Conservation (phyloP, 2,797 vertebrate genomes). For the Anas capensis region DNA sequence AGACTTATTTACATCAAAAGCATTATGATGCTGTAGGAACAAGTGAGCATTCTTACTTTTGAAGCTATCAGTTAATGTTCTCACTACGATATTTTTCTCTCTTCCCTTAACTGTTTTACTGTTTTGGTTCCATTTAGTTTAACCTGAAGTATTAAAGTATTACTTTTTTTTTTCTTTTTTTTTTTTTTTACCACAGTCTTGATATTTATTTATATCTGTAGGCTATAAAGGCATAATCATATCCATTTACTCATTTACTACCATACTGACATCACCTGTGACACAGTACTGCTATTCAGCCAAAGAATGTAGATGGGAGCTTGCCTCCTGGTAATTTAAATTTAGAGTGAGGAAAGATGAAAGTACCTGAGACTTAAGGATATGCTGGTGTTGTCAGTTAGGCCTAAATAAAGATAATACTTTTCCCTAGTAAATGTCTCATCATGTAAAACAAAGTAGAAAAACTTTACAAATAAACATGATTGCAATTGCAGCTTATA, state of each 20-base stretch:
- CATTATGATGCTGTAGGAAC: not conserved
- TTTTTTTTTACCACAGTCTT: not conserved
- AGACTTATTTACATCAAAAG: not conserved
- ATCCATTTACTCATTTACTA: not conserved
- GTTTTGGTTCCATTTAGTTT: not conserved
- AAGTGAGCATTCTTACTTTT: not conserved
- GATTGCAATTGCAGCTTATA: not conserved
- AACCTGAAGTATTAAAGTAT: not conserved
- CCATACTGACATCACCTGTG: not conserved
- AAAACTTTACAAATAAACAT: not conserved
- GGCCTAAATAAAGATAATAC: not conserved
- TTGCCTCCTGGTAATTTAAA: not conserved
- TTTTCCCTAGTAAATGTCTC: not conserved
- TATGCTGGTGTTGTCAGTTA: not conserved
- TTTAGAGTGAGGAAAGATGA: not conserved
- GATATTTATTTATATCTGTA: not conserved
- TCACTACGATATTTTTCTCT: not conserved
- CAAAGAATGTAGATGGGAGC: not conserved
- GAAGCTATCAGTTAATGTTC: not conserved
- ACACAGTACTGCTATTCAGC: not conserved
- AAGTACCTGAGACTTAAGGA: not conserved
- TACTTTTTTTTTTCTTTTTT: not conserved
- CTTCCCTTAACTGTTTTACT: not conserved
- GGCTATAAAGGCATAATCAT: not conserved
- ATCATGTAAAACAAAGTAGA: not conserved